Evolutionary conservation across 1,140 invertebrate genomes (phyloP).

Genomic region (Atopsyche davidsoni): DNA sequence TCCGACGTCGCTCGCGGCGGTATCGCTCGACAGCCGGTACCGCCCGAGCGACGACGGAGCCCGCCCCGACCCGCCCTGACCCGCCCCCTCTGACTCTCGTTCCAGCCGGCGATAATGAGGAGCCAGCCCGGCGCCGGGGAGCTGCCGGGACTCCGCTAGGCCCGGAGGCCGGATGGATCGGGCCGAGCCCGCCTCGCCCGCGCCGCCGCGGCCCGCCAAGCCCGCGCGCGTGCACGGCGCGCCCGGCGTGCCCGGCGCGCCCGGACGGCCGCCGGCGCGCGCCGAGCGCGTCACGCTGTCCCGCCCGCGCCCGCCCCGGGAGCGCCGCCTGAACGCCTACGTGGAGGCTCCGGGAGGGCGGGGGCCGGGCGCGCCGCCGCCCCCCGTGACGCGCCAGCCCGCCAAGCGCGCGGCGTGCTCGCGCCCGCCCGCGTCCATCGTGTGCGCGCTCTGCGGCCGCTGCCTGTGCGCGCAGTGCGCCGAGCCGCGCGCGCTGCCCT

Average conservation of each 20-base stretch:
- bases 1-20: constrained; percentile 4
- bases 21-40: constrained; percentile 8
- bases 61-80: not conserved
- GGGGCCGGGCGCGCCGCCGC: constrained; percentile 34
- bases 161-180: constrained; percentile 34
- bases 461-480: constrained; percentile 85
- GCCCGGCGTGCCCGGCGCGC: constrained; percentile 25
- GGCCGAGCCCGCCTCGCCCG: constrained; percentile 39
- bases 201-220: constrained; percentile 38
- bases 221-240: constrained; percentile 17
- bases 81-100: not conserved
- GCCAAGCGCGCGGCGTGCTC: constrained; percentile 40
- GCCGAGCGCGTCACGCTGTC: constrained; percentile 45
- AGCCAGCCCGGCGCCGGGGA: constrained; percentile 34
- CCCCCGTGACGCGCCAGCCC: constrained; percentile 45
- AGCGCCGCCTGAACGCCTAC: constrained; percentile 31
- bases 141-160: constrained; percentile 27
- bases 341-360: constrained; percentile 4
- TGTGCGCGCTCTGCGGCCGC: constrained; percentile 77
- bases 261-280: constrained; percentile 16
- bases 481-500: constrained; percentile 73
- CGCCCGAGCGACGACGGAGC: constrained; percentile 9
- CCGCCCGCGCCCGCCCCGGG: constrained; percentile 43
- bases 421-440: constrained; percentile 58
- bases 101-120: constrained; percentile 32